A percentile compares a stretch with the other conserved stretches of the same genome.
Conservation (phyloP, 2,888 invertebrate genomes). For the Minunthozetes semirufus region DNA sequence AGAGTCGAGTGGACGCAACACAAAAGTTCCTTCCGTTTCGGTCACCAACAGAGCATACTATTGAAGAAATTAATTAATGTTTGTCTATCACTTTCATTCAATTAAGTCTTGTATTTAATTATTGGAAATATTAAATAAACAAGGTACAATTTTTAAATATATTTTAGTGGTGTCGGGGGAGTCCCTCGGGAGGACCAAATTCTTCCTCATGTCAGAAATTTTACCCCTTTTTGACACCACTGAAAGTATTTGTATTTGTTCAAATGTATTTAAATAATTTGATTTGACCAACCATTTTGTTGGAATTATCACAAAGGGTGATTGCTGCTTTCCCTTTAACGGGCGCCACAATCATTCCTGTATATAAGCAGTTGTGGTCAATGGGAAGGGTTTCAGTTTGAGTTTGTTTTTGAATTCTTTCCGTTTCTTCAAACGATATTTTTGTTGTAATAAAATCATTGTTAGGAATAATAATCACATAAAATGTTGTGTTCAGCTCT, state of each 20-base stretch:
- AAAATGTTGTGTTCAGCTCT: constrained; percentile 23
- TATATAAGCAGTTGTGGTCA: constrained; percentile 20
- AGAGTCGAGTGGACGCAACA: constrained; percentile 2
- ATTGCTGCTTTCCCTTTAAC: constrained; percentile 29
- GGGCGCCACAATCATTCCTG: constrained; percentile 26
- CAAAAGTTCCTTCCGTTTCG: not conserved
- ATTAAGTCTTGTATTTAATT: no score
- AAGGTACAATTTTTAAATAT: no score
- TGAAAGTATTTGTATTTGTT: no score
- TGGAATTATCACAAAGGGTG: constrained; percentile 20
- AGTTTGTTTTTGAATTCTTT: not conserved
- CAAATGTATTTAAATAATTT: no score
- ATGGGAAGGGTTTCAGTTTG: not conserved
- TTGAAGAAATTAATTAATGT: not conserved
- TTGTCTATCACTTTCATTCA: no score
- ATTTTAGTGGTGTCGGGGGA: no score
- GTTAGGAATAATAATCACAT: constrained; percentile 29
- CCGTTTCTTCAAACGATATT: not conserved
- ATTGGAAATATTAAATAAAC: no score
- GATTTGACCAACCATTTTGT: constrained; percentile 26
- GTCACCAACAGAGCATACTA: constrained; percentile 15
- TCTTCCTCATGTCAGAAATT: no score
- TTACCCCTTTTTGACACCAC: no score
- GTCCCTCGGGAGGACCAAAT: no score
- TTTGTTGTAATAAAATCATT: constrained; percentile 22